phyloP scores from a whole-genome alignment of 2,888 invertebrate genomes.

The Orthonevra nobilis region DNA sequence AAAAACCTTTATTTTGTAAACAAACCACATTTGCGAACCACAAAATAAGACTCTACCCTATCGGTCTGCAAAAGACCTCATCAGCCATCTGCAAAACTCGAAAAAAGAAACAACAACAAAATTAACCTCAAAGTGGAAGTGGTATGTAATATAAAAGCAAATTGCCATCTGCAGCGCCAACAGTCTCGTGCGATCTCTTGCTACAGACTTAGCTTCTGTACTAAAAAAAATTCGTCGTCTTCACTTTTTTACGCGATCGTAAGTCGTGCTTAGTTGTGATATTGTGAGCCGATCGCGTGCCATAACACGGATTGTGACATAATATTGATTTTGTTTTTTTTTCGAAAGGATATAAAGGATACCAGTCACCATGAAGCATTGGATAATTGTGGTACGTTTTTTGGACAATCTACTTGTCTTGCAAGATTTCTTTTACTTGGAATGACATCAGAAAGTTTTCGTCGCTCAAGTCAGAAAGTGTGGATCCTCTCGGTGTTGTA shows the following conservation, averaged over 20 bases:
- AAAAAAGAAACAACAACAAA: background rate
- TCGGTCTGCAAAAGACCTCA: constrained; percentile 27
- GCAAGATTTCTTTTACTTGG: no score
- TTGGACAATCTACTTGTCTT: constrained; percentile 15
- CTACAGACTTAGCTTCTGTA: constrained; percentile 31
- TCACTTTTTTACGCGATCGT: constrained; percentile 21
- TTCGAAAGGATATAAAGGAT: constrained; percentile 13
- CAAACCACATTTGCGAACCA: background rate
- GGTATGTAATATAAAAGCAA: constrained; percentile 77
- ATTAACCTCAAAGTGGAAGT: constrained; percentile 40
- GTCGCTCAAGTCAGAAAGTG: constrained; percentile 14
- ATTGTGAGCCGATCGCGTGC: constrained; percentile 19
- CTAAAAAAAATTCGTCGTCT: constrained; percentile 16
- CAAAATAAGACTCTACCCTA: constrained; percentile 21
- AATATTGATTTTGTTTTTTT: background rate
- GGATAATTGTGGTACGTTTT: constrained; percentile 64
- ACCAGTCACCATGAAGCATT: constrained; percentile 48
- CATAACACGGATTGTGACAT: background rate
- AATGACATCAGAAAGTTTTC: constrained; percentile 18
- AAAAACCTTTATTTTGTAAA: no score
- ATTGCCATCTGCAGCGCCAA: constrained; percentile 75
- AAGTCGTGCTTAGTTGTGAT: background rate
- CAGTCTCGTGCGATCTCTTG: constrained; percentile 76
- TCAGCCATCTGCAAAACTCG: constrained; percentile 42
- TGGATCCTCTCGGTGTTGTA: constrained; percentile 7